A percentile compares a stretch with the other conserved stretches of the same genome.
These are phyloP conservation scores for Sinocyclocheilus grahami DNA, from an alignment of 2,113 vertebrate species.

Conservation along the genomic window DNA sequence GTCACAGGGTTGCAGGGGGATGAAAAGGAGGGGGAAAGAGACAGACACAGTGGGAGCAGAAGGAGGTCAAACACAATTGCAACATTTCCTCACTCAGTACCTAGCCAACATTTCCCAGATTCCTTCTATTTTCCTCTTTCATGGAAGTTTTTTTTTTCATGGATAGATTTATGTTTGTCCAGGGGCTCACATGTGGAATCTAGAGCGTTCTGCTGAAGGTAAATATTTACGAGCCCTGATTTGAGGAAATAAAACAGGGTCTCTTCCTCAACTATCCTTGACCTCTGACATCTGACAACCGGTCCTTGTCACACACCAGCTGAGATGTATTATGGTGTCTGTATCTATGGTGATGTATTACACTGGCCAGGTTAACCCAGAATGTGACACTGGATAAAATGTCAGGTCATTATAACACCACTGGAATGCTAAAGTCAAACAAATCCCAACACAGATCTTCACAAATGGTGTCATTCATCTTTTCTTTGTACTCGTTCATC, in stretches of 20 bases:
- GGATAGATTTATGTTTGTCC: conserved; percentile 56
- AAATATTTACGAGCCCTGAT: conserved; percentile 64
- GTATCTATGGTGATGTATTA: conserved; percentile 27
- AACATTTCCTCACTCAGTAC: conserved; percentile 52
- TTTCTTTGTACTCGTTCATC: conserved; percentile 23
- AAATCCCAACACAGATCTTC: conserved; percentile 18
- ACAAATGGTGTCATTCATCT: background rate
- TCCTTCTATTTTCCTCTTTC: conserved; percentile 43
- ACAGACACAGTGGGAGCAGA: conserved; percentile 1
- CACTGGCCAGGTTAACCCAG: conserved; percentile 22
- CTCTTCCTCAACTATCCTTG: background rate
- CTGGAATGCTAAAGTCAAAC: conserved; percentile 16
- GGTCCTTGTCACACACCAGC: conserved; percentile 42
- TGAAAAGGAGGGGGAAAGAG: conserved; percentile 9
- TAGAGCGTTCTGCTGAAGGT: conserved; percentile 52
- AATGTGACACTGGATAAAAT: conserved; percentile 33
- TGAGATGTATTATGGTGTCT: conserved; percentile 45
- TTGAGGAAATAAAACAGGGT: conserved; percentile 39
- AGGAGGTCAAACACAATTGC: conserved; percentile 48
- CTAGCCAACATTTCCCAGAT: conserved; percentile 51
- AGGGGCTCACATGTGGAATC: conserved; percentile 52
- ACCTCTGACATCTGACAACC: conserved; percentile 38
- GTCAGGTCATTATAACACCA: conserved; percentile 26
- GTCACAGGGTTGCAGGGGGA: conserved; percentile 6
- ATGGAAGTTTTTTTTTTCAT: conserved; percentile 44